A percentile compares a stretch with the other conserved stretches of the same genome.
Conservation (phyloP, 1,140 invertebrate species). For the Caenorhabditis brenneri region DNA sequence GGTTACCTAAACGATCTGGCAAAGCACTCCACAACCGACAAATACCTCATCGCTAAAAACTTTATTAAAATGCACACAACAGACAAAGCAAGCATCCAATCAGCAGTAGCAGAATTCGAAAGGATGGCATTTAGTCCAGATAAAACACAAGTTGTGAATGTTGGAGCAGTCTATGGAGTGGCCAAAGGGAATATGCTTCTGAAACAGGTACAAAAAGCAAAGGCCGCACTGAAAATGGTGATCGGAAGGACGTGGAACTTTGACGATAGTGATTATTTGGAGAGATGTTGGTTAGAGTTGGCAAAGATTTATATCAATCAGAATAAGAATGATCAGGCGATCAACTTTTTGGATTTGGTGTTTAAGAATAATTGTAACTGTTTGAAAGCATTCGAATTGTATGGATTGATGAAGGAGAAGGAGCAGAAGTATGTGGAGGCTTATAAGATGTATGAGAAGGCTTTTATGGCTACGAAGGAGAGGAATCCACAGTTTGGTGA, state of each 20-base stretch:
- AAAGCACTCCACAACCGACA: background rate
- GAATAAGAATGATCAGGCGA: conserved; percentile 84
- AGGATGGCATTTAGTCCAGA: conserved; percentile 73
- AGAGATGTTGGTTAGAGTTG: conserved; percentile 89
- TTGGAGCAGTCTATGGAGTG: conserved; percentile 86
- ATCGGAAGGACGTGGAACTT: conserved; percentile 86
- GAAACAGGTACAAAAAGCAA: conserved; percentile 85
- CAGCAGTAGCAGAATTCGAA: conserved; percentile 82
- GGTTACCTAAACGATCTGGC: background rate
- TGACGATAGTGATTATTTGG: conserved; percentile 92
- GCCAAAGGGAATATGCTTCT: conserved; percentile 84
- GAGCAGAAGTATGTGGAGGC: conserved; percentile 89
- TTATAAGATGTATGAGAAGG: conserved; percentile 81
- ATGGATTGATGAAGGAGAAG: conserved; percentile 86
- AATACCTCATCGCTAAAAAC: background rate
- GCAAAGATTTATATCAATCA: conserved; percentile 85
- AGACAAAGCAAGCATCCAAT: conserved; percentile 84
- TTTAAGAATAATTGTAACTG: conserved; percentile 75
- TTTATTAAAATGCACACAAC: conserved; percentile 78
- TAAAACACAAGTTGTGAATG: conserved; percentile 76
- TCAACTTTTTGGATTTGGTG: conserved; percentile 78
- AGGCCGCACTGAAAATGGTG: conserved; percentile 88
- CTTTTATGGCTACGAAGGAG: conserved; percentile 83
- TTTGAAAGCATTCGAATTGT: conserved; percentile 86
- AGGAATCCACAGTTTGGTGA: conserved; percentile 80